Percentiles rank a stretch among this genome's conserved stretches.
phyloP scores from a whole-genome alignment of 2,113 vertebrate genomes.

The Pao palembangensis region DNA sequence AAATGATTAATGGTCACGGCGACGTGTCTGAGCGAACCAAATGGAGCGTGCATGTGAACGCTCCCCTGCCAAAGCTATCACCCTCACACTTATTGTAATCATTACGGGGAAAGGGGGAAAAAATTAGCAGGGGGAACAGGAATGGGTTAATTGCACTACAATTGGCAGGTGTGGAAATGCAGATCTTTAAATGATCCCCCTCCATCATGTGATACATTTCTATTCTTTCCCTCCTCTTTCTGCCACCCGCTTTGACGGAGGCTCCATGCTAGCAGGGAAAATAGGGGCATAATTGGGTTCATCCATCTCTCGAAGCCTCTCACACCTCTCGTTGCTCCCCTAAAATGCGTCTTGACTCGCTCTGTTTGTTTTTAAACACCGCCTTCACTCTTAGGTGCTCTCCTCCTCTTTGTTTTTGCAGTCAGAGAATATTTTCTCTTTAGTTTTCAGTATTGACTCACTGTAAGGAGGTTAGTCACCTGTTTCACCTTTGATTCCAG shows the following conservation, averaged over 20 bases:
- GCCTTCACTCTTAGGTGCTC: background rate
- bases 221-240: slow-evolving; percentile 67
- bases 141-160: slow-evolving; percentile 72
- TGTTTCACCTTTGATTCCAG: too few relatives aligned
- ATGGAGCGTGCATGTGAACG: slow-evolving; percentile 68
- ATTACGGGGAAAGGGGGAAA: slow-evolving; percentile 49
- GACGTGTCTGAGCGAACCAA: slow-evolving; percentile 70
- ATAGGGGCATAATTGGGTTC: slow-evolving; percentile 71
- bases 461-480: too few relatives aligned
- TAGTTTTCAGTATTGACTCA: background rate
- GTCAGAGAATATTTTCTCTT: background rate
- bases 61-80: slow-evolving; percentile 62
- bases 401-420: background rate
- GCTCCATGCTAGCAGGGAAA: slow-evolving; percentile 50
- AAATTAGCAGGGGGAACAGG: slow-evolving; percentile 44
- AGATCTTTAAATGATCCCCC: slow-evolving; percentile 69
- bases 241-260: slow-evolving; percentile 42
- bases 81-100: slow-evolving; percentile 72
- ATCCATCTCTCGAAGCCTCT: slow-evolving; percentile 64
- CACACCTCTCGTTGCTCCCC: slow-evolving; percentile 5
- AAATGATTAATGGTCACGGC: slow-evolving; percentile 68
- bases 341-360: slow-evolving; percentile 20
- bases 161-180: slow-evolving; percentile 54
- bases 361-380: slow-evolving; percentile 4
- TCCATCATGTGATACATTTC: slow-evolving; percentile 73